phyloP scores from a whole-genome alignment of 2,113 vertebrate species.

The Gadus chalcogrammus region DNA sequence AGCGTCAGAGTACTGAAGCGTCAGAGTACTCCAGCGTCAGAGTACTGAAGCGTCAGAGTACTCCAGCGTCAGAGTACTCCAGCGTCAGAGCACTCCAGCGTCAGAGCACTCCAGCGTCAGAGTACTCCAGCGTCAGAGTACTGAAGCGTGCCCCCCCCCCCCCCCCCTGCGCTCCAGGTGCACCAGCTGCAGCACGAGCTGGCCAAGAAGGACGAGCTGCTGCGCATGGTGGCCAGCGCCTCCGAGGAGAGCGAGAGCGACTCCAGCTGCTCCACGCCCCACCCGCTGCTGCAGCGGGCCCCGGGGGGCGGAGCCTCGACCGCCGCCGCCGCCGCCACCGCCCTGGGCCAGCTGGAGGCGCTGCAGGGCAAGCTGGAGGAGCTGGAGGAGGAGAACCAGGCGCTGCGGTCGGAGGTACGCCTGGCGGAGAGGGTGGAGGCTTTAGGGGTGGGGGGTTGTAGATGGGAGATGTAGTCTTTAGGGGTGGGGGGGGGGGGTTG shows the following conservation, averaged over 20 bases:
- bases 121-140: too few species aligned
- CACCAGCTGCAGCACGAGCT: constrained; percentile 95
- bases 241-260: constrained; percentile 94
- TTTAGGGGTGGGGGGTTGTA: neutral
- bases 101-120: too few species aligned
- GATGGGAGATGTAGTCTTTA: too few species aligned
- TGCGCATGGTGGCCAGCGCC: constrained; percentile 88
- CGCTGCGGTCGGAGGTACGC: constrained; percentile 85
- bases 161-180: constrained; percentile 68
- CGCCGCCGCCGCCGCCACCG: constrained; percentile 48
- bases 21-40: too few species aligned
- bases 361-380: constrained; percentile 89
- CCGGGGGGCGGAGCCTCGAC: constrained; percentile 20
- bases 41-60: too few species aligned
- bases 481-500: too few species aligned
- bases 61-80: too few species aligned
- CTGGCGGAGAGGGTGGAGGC: neutral
- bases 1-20: too few species aligned
- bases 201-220: constrained; percentile 90
- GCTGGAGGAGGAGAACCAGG: constrained; percentile 92
- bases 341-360: constrained; percentile 84
- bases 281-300: constrained; percentile 71
- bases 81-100: too few species aligned
- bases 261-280: constrained; percentile 86
- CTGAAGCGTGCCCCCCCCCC: too few species aligned